A percentile compares a stretch with the other conserved stretches of the same genome.
phyloP scores from a whole-genome alignment of 1,140 invertebrate genomes.

The Stenopsyche tienmushanensis region DNA sequence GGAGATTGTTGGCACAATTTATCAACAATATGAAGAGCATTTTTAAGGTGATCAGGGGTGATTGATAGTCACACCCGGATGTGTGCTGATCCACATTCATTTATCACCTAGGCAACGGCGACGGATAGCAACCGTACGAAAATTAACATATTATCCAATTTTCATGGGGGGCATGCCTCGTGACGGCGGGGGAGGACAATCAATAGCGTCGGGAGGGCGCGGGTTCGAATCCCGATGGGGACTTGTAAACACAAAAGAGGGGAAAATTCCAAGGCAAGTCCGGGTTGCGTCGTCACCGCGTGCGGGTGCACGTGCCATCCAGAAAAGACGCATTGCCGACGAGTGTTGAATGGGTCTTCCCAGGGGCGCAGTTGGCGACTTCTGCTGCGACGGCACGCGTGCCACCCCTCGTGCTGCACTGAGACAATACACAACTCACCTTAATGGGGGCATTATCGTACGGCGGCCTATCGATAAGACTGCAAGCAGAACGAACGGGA shows the following conservation, averaged over 20 bases:
- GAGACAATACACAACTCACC: no score
- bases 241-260: background rate
- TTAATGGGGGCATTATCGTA: no score
- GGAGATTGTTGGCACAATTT: no score
- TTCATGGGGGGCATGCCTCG: background rate
- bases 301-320: background rate
- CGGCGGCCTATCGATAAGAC: no score
- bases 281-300: background rate
- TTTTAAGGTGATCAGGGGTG: no score
- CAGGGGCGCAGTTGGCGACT: background rate
- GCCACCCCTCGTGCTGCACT: no score
- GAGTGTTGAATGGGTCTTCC: background rate
- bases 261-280: background rate
- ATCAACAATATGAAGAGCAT: no score
- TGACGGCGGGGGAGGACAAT: slow-evolving; percentile 2
- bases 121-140: background rate
- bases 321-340: background rate
- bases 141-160: slow-evolving; percentile 26
- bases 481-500: no score
- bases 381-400: background rate
- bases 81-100: no score
- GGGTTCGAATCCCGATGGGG: slow-evolving; percentile 7
- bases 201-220: slow-evolving; percentile 2
- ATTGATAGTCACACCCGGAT: no score
- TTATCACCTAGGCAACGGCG: background rate